Base-by-base conservation (phyloP, 2,113 vertebrate genomes). In the Columbina picui region DNA sequence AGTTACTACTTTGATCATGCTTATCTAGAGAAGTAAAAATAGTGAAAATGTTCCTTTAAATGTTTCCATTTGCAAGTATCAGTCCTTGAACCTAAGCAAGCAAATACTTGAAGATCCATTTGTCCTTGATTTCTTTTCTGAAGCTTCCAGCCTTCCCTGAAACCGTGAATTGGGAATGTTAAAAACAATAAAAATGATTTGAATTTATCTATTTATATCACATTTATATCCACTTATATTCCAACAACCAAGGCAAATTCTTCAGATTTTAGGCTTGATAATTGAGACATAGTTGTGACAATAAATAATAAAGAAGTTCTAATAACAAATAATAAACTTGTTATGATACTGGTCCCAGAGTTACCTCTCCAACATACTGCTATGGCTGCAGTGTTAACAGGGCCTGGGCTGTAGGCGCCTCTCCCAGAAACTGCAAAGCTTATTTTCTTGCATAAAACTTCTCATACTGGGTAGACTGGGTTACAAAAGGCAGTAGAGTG, bases 1-100 rank as follows among this genome's bases (percentile, higher is more conserved):
- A 34, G 14, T 74, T 82, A 30, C 23, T 60, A 41, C 56, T 84
- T 41, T 55, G 55, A 56, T 26, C 19, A 22, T 47, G 12, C 39
- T 79, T 65, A 55, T 7, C n/a, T 36, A 47, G 36, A 67, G n/a
- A 78, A 89, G 34, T 55, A 89, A 84, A 91, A 89, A 32, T 7
- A 74, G 23, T 16, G 70, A 56, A 93, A 87, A 76, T 34, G 71
- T 23, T 69, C 57, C 36, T 75, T 82, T 75, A 86, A 89, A 67
- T 23, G 26, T 53, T 86, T 86, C 76, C 36, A 49, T 75, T 65
- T 82, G 47, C 71, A 90, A 57, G 30, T 71, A n/a, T 84, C 27
- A 45, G 32, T 83, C 68, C 63, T 89, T 43, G 53, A 93, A 75
- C 26, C 29, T 49, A 67, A 83, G 47, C n/a, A 67, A 89, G 15